These are phyloP conservation scores for Tupaia chinensis DNA, from an alignment of 2,113 vertebrate species.

Conservation along the genomic window DNA sequence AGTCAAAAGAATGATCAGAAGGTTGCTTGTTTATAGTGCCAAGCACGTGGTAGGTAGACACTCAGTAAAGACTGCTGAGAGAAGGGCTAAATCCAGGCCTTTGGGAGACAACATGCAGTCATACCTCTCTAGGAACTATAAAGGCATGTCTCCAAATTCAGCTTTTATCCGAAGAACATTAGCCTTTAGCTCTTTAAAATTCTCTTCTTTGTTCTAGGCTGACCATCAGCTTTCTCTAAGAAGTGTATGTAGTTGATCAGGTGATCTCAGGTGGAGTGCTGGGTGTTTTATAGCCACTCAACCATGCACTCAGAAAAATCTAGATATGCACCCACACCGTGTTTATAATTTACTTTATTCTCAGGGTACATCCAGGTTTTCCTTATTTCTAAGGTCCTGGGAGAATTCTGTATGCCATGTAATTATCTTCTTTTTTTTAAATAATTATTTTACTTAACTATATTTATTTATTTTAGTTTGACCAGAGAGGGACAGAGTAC, in stretches of 20 bases:
- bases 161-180: not conserved
- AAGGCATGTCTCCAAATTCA: not conserved
- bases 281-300: not conserved
- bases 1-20: not conserved
- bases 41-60: not conserved
- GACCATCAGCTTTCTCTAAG: conserved; percentile 11
- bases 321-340: not conserved
- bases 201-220: not conserved
- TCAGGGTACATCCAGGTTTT: not conserved
- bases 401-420: not conserved
- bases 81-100: not conserved
- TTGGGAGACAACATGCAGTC: not conserved
- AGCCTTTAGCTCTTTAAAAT: conserved; percentile 2
- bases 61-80: not conserved
- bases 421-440: too few relatives aligned
- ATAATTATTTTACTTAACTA: too few relatives aligned
- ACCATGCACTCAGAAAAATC: not conserved
- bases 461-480: too few relatives aligned
- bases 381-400: not conserved
- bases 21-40: not conserved
- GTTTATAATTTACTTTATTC: not conserved
- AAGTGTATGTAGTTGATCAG: not conserved
- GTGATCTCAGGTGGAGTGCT: not conserved
- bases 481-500: too few relatives aligned
- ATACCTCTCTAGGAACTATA: not conserved